Conservation (phyloP, 2,797 vertebrate genomes). For the Eulemur albifrons region DNA sequence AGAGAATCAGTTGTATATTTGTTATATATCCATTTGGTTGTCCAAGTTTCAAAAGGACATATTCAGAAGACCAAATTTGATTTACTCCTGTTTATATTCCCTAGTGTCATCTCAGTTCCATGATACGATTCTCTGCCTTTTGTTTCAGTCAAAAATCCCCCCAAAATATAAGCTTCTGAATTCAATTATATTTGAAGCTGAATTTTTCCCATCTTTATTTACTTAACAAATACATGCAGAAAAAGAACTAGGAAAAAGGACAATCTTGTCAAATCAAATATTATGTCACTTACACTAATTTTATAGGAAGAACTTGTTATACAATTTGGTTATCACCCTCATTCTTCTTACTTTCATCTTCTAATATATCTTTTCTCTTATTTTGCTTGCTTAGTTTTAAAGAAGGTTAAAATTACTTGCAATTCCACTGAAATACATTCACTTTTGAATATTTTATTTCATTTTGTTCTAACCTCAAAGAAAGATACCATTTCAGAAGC, state of each 20-base stretch:
- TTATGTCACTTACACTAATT: neutral
- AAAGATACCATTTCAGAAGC: conserved; percentile 10
- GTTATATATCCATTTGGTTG: neutral
- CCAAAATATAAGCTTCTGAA: neutral
- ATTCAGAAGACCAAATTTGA: neutral
- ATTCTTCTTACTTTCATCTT: neutral
- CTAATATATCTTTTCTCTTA: neutral
- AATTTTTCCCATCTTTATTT: neutral
- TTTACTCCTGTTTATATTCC: neutral
- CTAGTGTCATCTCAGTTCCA: neutral
- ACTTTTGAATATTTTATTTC: neutral
- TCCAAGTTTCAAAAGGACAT: neutral
- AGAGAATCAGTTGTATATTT: neutral
- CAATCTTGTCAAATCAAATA: neutral
- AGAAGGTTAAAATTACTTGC: neutral
- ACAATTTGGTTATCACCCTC: neutral
- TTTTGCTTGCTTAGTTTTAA: conserved; percentile 6
- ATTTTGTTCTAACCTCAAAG: neutral
- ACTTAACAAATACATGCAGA: conserved; percentile 1
- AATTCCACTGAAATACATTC: neutral
- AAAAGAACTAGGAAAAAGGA: neutral
- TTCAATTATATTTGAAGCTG: neutral
- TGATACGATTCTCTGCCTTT: neutral
- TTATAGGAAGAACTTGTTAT: neutral
- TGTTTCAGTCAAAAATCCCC: neutral